Conservation (phyloP, 2,797 vertebrate genomes). For the Natrix natrix region DNA sequence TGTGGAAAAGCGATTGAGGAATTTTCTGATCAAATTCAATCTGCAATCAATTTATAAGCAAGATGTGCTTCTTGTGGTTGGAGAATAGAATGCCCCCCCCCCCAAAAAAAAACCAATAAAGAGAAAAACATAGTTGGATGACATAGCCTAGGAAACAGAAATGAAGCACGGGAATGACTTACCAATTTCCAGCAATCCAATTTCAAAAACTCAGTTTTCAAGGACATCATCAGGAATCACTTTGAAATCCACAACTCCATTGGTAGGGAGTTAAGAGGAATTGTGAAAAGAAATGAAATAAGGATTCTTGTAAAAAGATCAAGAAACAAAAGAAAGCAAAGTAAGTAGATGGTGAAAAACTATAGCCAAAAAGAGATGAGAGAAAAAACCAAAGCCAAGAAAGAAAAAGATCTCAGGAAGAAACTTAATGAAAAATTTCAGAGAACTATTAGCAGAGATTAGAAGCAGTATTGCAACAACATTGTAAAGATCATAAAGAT, state of each 20-base stretch:
- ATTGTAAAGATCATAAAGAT: neutral
- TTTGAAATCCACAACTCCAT: neutral
- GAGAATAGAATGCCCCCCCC: neutral
- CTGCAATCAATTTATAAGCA: neutral
- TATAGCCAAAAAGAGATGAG: neutral
- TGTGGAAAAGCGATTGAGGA: neutral
- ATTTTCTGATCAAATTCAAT: neutral
- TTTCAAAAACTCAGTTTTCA: neutral
- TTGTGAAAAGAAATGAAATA: neutral
- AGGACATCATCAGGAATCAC: neutral
- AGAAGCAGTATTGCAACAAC: neutral
- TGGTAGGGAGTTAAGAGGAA: neutral
- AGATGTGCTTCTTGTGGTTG: neutral
- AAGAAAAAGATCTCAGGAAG: neutral
- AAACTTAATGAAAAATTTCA: neutral
- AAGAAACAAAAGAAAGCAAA: neutral
- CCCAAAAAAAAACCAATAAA: neutral
- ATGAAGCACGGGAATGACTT: neutral
- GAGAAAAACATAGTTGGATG: neutral
- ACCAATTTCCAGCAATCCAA: neutral
- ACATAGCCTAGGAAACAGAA: neutral
- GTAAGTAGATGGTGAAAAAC: neutral
- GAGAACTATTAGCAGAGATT: neutral
- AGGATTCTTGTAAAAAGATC: neutral
- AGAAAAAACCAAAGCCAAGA: neutral